These are phyloP conservation scores for Tenthredo livida DNA, from an alignment of 2,888 invertebrate species.

Conservation along the genomic window DNA sequence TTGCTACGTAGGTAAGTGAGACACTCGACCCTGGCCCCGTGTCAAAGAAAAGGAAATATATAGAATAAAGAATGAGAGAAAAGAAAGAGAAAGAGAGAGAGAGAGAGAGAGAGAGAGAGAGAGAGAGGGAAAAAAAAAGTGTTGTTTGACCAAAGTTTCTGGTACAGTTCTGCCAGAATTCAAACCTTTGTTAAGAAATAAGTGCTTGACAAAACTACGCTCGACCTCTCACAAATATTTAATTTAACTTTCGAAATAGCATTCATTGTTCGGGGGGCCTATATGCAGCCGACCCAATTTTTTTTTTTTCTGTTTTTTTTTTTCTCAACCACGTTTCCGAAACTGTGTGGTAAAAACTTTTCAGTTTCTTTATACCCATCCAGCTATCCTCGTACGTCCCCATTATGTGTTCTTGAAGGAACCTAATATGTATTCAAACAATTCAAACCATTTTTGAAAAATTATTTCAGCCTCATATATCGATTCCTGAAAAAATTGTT, in stretches of 20 bases:
- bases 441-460: too few species aligned
- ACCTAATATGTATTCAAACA: too few species aligned
- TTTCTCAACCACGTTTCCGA: background rate
- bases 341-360: background rate
- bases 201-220: slow-evolving; percentile 37
- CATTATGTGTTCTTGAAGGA: background rate
- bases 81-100: background rate
- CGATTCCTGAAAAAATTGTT: too few species aligned
- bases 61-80: background rate
- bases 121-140: background rate
- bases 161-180: slow-evolving; percentile 3
- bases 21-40: slow-evolving; percentile 5
- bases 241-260: slow-evolving; percentile 67
- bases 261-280: slow-evolving; percentile 54
- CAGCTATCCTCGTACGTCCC: background rate
- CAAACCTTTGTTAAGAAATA: slow-evolving; percentile 17
- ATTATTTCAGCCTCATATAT: too few species aligned
- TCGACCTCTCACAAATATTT: slow-evolving; percentile 61
- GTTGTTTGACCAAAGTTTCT: slow-evolving; percentile 17
- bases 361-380: background rate
- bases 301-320: slow-evolving; percentile 22
- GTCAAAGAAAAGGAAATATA: background rate
- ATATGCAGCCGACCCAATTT: slow-evolving; percentile 43
- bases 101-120: background rate
- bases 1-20: background rate